Conservation (phyloP, 2,797 vertebrate genomes). For the Parauchenoglanis punctatus region DNA sequence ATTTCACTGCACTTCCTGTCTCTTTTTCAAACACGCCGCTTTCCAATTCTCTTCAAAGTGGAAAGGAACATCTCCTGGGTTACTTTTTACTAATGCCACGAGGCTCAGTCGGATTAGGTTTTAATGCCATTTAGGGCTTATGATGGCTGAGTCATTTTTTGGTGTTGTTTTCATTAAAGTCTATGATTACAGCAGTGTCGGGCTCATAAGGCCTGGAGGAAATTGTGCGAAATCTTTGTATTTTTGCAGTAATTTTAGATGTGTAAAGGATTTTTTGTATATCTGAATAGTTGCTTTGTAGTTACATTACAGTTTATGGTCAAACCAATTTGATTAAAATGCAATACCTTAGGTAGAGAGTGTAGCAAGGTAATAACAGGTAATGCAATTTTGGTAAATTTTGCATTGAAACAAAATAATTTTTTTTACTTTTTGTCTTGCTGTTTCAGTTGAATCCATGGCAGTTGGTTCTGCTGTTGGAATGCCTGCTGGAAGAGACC, state of each 20-base stretch:
- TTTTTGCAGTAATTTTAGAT: constrained; percentile 40
- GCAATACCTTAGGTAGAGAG: neutral
- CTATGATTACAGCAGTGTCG: constrained; percentile 3
- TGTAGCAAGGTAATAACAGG: neutral
- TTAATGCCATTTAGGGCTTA: constrained; percentile 42
- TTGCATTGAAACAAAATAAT: neutral
- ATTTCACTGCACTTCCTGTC: constrained; percentile 29
- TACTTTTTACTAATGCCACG: constrained; percentile 44
- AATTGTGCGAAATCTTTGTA: constrained; percentile 12
- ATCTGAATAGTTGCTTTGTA: constrained; percentile 27
- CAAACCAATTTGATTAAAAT: neutral
- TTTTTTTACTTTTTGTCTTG: constrained; percentile 5
- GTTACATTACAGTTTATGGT: neutral
- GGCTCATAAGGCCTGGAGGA: constrained; percentile 14
- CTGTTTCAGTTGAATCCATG: constrained; percentile 84
- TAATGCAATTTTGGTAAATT: neutral
- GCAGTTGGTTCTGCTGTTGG: constrained; percentile 91
- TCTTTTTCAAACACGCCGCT: constrained; percentile 18
- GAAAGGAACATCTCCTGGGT: constrained; percentile 53
- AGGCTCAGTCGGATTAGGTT: constrained; percentile 37
- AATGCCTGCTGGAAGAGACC: constrained; percentile 84
- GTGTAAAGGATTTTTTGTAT: constrained; percentile 43
- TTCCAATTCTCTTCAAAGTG: constrained; percentile 66
- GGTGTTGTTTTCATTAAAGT: constrained; percentile 30
- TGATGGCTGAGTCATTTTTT: constrained; percentile 34